These are phyloP conservation scores for Anguilla japonica DNA, from an alignment of 2,113 vertebrate species.

Conservation along the genomic window DNA sequence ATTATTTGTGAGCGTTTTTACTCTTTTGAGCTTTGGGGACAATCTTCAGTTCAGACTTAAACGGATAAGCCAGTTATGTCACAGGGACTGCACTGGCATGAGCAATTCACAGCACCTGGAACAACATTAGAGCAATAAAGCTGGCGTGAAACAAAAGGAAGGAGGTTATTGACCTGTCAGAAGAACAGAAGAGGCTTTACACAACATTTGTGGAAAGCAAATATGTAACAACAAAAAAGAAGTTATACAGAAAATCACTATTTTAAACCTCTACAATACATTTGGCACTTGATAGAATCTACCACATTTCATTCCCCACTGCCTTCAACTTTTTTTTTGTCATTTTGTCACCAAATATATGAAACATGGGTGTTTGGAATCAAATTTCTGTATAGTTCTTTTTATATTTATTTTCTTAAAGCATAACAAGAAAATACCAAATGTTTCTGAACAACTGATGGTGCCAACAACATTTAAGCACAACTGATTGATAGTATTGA, in stretches of 20 bases:
- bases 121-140: slow-evolving; percentile 26
- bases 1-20: too few species aligned
- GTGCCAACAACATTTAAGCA: neutral
- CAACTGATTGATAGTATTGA: neutral
- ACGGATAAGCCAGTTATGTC: neutral
- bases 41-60: neutral
- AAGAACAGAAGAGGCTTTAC: slow-evolving; percentile 26
- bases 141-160: neutral
- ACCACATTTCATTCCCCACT: neutral
- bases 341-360: slow-evolving; percentile 4
- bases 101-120: neutral
- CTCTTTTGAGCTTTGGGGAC: neutral
- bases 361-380: neutral
- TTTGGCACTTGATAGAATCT: neutral
- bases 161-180: slow-evolving; percentile 36
- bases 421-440: neutral
- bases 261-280: neutral
- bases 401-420: neutral
- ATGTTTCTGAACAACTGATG: neutral
- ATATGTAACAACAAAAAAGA: slow-evolving; percentile 28
- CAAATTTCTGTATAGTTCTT: neutral
- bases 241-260: neutral
- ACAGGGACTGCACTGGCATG: neutral
- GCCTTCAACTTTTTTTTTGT: neutral
- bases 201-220: slow-evolving; percentile 2